Evolutionary conservation across 2,888 invertebrate genomes (phyloP).

Genomic region (Antheraea assamensis): DNA sequence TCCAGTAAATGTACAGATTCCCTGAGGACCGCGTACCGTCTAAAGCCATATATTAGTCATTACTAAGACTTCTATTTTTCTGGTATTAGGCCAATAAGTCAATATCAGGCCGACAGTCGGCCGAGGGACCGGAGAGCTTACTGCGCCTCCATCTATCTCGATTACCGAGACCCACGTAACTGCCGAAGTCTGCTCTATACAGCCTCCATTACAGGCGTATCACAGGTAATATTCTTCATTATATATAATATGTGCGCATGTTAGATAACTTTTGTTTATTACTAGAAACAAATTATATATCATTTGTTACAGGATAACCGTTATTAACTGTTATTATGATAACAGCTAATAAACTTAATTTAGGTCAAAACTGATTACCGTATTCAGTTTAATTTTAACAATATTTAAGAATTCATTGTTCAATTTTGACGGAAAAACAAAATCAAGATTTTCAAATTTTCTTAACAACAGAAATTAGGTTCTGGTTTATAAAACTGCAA

Average conservation of each 20-base stretch:
- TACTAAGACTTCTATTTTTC: constrained; percentile 19
- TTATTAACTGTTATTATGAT: too few species aligned
- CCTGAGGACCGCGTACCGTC: not conserved
- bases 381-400: too few species aligned
- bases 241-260: not conserved
- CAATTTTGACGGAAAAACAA: too few species aligned
- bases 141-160: constrained; percentile 26
- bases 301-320: too few species aligned
- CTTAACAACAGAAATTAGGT: too few species aligned
- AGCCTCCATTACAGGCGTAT: not conserved
- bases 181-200: not conserved
- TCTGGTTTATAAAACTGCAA: too few species aligned
- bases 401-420: too few species aligned
- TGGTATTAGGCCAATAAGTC: constrained; percentile 33
- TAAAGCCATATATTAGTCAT: constrained; percentile 11
- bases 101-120: constrained; percentile 26
- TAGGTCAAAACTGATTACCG: too few species aligned
- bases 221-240: not conserved
- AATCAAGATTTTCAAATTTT: too few species aligned
- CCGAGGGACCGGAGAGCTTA: constrained; percentile 21
- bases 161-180: constrained; percentile 25
- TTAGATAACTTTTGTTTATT: not conserved
- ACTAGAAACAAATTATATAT: too few species aligned
- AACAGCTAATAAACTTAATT: too few species aligned
- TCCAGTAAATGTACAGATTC: not conserved